A percentile compares a stretch with the other conserved stretches of the same genome.
Evolutionary conservation across 2,113 vertebrate species (phyloP).

Genomic region (Odocoileus virginianus): DNA sequence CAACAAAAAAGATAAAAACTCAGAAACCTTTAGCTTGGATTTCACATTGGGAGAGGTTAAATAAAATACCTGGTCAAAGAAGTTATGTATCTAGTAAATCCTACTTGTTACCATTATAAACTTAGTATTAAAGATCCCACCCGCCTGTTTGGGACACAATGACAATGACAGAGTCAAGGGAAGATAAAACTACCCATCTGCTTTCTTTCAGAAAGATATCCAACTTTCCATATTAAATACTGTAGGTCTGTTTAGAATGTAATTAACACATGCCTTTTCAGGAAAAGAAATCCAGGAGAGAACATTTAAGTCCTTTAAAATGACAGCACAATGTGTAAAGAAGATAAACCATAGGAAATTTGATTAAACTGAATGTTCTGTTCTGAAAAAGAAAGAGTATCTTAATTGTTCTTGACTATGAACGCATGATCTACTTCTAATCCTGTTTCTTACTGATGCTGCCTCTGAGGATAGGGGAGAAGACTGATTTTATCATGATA

Average conservation of each 20-base stretch:
- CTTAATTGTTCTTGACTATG: not conserved
- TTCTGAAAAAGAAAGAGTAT: constrained; percentile 14
- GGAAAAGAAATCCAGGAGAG: constrained; percentile 51
- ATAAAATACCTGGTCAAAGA: constrained; percentile 77
- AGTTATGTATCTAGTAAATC: constrained; percentile 76
- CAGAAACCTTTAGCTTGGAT: constrained; percentile 72
- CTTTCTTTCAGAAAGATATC: constrained; percentile 77
- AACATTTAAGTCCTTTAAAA: constrained; percentile 48
- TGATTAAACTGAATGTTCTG: constrained; percentile 8
- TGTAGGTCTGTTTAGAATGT: constrained; percentile 63
- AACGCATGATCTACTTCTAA: not conserved
- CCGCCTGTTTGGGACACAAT: constrained; percentile 47
- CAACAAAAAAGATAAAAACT: constrained; percentile 39
- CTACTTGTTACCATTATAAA: constrained; percentile 74
- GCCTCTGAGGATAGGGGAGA: not conserved
- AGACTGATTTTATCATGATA: not conserved
- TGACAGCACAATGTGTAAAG: not conserved
- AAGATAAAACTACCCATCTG: constrained; percentile 72
- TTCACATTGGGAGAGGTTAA: constrained; percentile 67
- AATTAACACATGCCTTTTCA: constrained; percentile 54
- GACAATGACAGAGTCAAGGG: constrained; percentile 67
- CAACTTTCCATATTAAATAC: constrained; percentile 74
- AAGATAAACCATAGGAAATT: constrained; percentile 56
- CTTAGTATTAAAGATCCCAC: constrained; percentile 75
- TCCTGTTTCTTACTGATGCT: not conserved